These are phyloP conservation scores for Melinaea menophilus DNA, from an alignment of 2,888 invertebrate species.

Conservation along the genomic window DNA sequence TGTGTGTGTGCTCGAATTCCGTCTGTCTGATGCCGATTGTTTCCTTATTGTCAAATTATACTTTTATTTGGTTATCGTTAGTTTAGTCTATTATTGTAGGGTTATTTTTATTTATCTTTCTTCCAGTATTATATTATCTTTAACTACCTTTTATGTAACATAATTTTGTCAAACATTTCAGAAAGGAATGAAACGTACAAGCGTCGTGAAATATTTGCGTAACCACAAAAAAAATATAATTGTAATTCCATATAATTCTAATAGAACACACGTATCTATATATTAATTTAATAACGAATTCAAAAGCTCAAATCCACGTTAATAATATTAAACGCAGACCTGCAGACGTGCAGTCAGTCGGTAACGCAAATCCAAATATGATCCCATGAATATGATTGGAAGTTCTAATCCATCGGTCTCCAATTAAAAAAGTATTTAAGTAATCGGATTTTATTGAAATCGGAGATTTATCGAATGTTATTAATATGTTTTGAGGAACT, in stretches of 20 bases:
- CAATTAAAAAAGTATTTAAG: conserved; percentile 27
- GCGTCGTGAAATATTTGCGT: no score
- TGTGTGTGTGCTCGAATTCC: conserved; percentile 6
- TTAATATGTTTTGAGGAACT: background rate
- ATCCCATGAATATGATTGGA: conserved; percentile 16
- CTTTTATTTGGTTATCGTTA: conserved; percentile 56
- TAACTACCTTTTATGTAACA: no score
- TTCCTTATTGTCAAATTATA: conserved; percentile 41
- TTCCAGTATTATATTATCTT: no score
- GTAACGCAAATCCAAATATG: conserved; percentile 18
- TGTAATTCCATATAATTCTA: background rate
- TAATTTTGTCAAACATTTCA: no score
- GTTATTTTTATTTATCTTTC: background rate
- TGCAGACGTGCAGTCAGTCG: conserved; percentile 7
- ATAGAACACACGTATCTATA: background rate
- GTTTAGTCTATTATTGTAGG: conserved; percentile 14
- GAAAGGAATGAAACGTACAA: no score
- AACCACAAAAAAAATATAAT: no score
- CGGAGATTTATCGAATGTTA: conserved; percentile 12
- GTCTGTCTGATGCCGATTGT: conserved; percentile 33
- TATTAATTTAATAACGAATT: conserved; percentile 35
- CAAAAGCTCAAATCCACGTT: conserved; percentile 44
- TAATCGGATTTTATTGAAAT: conserved; percentile 23
- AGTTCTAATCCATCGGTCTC: conserved; percentile 22
- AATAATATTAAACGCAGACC: conserved; percentile 48